These are phyloP conservation scores for Chlamydotis undulata DNA, from an alignment of 2,113 vertebrate species.

Conservation along the genomic window DNA sequence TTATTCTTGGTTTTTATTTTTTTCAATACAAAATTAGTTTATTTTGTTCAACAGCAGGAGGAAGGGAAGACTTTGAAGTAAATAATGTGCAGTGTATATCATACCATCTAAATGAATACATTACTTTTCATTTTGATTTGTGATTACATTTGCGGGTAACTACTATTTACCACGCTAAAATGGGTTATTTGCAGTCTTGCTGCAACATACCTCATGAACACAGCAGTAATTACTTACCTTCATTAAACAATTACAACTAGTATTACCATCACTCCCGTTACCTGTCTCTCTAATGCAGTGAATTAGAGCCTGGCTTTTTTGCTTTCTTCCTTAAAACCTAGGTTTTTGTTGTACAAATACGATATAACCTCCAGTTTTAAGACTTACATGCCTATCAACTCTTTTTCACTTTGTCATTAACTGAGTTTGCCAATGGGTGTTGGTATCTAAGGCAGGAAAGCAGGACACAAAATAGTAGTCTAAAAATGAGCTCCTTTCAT, in stretches of 20 bases:
- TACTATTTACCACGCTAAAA: neutral
- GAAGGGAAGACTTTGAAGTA: neutral
- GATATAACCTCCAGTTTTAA: neutral
- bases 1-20: neutral
- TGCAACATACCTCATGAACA: neutral
- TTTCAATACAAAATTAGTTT: neutral
- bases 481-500: neutral
- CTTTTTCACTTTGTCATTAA: neutral
- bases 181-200: neutral
- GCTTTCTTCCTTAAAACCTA: neutral
- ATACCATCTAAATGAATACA: neutral
- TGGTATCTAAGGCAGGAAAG: neutral
- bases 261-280: neutral
- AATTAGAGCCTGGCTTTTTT: neutral
- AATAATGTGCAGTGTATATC: neutral
- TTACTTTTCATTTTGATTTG: constrained; percentile 29
- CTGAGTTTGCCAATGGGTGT: neutral
- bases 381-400: neutral
- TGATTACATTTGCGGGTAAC: neutral
- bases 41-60: neutral
- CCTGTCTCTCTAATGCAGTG: neutral
- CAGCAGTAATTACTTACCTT: constrained; percentile 25
- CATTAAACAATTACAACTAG: constrained; percentile 27
- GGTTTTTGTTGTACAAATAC: neutral
- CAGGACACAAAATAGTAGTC: neutral